Conservation (phyloP, 1,140 invertebrate genomes). For the Anastrepha obliqua region DNA sequence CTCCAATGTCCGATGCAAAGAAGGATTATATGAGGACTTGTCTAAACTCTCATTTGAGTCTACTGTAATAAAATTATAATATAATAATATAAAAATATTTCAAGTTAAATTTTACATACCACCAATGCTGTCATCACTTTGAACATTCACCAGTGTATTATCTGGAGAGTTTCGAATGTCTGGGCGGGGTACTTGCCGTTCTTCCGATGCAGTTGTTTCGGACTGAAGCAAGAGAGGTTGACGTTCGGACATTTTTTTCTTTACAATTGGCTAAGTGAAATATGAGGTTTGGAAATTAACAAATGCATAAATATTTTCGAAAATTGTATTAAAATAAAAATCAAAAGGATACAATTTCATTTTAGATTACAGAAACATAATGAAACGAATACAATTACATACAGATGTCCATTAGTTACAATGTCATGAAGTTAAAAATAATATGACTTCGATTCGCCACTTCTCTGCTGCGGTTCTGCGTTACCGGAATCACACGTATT, state of each 20-base stretch:
- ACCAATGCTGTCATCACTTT: slow-evolving; percentile 70
- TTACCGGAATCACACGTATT: no score
- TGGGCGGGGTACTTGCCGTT: slow-evolving; percentile 58
- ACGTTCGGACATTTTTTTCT: slow-evolving; percentile 74
- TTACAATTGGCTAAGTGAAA: slow-evolving; percentile 53
- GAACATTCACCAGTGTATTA: slow-evolving; percentile 72
- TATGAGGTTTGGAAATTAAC: background rate
- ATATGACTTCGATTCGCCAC: no score
- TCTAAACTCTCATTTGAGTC: slow-evolving; percentile 47
- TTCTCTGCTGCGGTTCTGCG: no score
- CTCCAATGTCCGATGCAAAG: slow-evolving; percentile 80
- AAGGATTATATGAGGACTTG: slow-evolving; percentile 77
- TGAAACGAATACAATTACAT: background rate
- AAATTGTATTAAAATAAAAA: slow-evolving; percentile 16
- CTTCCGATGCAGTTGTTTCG: slow-evolving; percentile 62
- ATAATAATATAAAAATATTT: background rate
- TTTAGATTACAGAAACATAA: no score
- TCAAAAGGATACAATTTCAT: background rate
- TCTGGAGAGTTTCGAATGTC: slow-evolving; percentile 73
- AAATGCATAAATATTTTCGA: no score
- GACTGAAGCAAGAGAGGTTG: slow-evolving; percentile 73
- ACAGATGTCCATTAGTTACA: no score
- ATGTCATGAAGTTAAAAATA: no score
- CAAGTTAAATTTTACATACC: slow-evolving; percentile 58
- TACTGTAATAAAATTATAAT: slow-evolving; percentile 4